These are phyloP conservation scores for Diachrysia chrysitis DNA, from an alignment of 2,888 invertebrate species.

Conservation along the genomic window DNA sequence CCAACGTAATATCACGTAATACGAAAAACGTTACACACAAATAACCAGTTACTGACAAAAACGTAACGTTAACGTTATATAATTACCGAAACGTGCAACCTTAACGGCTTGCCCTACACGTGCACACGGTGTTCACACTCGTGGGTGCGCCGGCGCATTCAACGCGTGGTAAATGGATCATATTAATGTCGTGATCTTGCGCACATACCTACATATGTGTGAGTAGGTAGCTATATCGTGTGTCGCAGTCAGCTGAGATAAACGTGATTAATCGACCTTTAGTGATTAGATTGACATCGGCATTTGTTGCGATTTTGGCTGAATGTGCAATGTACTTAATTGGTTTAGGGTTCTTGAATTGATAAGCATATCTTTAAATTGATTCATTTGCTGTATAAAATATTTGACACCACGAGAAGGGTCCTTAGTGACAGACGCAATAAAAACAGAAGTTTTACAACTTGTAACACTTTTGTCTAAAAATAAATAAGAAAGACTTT, in stretches of 20 bases:
- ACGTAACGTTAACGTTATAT: slow-evolving; percentile 29
- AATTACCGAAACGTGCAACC: slow-evolving; percentile 44
- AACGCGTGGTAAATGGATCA: slow-evolving; percentile 51
- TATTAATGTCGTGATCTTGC: slow-evolving; percentile 25
- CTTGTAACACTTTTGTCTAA: too few relatives aligned
- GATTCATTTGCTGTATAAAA: neutral
- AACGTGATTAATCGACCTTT: slow-evolving; percentile 40
- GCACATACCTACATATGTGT: slow-evolving; percentile 10
- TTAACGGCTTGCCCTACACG: slow-evolving; percentile 39
- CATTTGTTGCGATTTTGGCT: neutral
- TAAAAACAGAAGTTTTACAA: too few relatives aligned
- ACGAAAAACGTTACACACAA: neutral
- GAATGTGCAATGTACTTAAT: neutral
- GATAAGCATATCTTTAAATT: neutral
- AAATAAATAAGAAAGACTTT: too few relatives aligned
- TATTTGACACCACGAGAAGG: neutral
- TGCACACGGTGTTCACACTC: slow-evolving; percentile 39
- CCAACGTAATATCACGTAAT: neutral
- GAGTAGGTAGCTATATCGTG: neutral
- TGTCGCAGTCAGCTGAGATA: slow-evolving; percentile 27
- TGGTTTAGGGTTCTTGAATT: neutral
- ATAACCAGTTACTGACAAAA: slow-evolving; percentile 10
- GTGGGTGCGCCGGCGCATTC: slow-evolving; percentile 55
- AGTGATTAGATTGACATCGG: slow-evolving; percentile 27
- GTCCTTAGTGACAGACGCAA: too few relatives aligned